A percentile compares a stretch with the other conserved stretches of the same genome.
phyloP scores from a whole-genome alignment of 2,888 invertebrate species.

The Cyclophora punctaria region DNA sequence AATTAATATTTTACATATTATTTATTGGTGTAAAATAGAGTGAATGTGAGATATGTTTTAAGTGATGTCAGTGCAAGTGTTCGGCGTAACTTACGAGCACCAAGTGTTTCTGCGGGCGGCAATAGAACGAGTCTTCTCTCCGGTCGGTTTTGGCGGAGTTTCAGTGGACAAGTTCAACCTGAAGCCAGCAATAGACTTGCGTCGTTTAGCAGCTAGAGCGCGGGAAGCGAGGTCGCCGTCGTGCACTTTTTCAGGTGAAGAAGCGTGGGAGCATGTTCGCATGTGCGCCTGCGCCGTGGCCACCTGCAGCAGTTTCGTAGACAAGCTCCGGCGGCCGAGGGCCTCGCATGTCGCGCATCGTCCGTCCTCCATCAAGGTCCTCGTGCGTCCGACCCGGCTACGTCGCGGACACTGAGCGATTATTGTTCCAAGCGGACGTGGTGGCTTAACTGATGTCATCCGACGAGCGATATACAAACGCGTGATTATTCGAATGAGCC shows the following conservation, averaged over 20 bases:
- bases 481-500: slow-evolving; percentile 56
- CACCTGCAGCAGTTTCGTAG: slow-evolving; percentile 65
- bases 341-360: slow-evolving; percentile 69
- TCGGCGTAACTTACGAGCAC: slow-evolving; percentile 63
- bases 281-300: slow-evolving; percentile 70
- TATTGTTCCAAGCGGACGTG: slow-evolving; percentile 67
- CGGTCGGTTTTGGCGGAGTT: slow-evolving; percentile 37
- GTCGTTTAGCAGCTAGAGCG: slow-evolving; percentile 64
- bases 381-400: slow-evolving; percentile 67
- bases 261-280: slow-evolving; percentile 54
- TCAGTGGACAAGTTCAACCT: slow-evolving; percentile 56
- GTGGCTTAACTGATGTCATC: slow-evolving; percentile 74
- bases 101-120: slow-evolving; percentile 69
- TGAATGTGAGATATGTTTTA: background rate
- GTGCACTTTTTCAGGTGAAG: slow-evolving; percentile 45
- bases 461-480: slow-evolving; percentile 56
- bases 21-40: background rate
- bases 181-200: slow-evolving; percentile 64
- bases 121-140: slow-evolving; percentile 43
- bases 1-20: slow-evolving; percentile 6
- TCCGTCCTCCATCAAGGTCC: slow-evolving; percentile 64
- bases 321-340: slow-evolving; percentile 59
- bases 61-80: background rate
- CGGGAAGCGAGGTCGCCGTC: slow-evolving; percentile 57
- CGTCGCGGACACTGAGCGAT: slow-evolving; percentile 68